A percentile compares a stretch with the other conserved stretches of the same genome.
Evolutionary conservation across 92 coral and sea anemone genomes (phyloP).

Genomic region (Siderastrea siderea): DNA sequence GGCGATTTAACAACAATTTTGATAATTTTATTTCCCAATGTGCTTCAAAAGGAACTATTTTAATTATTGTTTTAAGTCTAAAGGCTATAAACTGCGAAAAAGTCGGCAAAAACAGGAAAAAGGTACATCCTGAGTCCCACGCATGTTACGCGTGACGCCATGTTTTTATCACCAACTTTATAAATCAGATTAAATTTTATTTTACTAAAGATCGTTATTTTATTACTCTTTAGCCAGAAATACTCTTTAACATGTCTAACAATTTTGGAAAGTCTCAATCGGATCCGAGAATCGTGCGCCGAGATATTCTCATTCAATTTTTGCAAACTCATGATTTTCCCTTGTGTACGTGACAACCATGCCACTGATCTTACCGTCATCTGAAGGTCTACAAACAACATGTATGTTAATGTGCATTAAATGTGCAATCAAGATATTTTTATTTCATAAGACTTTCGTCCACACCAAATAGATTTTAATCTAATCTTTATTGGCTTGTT

Average conservation of each 20-base stretch:
- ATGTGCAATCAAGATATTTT: too few relatives aligned
- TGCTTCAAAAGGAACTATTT: slow-evolving; percentile 34
- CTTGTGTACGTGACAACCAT: too few relatives aligned
- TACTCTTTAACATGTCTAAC: slow-evolving; percentile 31
- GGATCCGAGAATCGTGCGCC: slow-evolving; percentile 6
- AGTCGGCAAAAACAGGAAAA: slow-evolving; percentile 8
- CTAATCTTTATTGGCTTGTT: too few relatives aligned
- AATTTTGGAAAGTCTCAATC: slow-evolving; percentile 26
- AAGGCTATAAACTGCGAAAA: slow-evolving; percentile 8
- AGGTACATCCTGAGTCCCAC: too few relatives aligned
- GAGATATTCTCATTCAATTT: too few relatives aligned
- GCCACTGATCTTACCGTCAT: too few relatives aligned
- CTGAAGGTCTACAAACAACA: too few relatives aligned
- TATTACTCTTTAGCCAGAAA: too few relatives aligned
- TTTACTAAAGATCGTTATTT: slow-evolving; percentile 13
- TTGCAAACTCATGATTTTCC: too few relatives aligned
- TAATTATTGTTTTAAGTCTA: slow-evolving; percentile 20
- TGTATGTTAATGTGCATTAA: too few relatives aligned
- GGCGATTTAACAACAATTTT: slow-evolving; percentile 18
- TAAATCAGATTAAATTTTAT: slow-evolving; percentile 3
- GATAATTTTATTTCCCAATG: slow-evolving; percentile 12
- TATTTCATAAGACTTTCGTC: too few relatives aligned
- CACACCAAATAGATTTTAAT: too few relatives aligned
- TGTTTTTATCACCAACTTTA: slow-evolving; percentile 34
- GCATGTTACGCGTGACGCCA: slow-evolving; percentile 39